Evolutionary conservation across 1,140 invertebrate species (phyloP), one percentile per base, ranked within the genome.

Genomic region (Papilio aristodemus): DNA sequence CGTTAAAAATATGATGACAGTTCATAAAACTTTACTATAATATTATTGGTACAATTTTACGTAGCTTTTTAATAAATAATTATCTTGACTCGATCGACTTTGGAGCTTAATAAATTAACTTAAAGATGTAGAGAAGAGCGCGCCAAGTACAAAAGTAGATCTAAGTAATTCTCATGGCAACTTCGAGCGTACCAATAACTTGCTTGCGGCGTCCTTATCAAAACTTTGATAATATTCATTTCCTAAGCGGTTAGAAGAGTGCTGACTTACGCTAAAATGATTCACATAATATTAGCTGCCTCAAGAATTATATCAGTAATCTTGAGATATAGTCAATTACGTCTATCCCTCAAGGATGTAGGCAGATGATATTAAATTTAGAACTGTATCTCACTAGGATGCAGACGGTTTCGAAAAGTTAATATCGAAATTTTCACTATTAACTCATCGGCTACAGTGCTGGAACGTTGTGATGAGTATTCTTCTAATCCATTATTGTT

Each of bases 161-260:
- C 38, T 41, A 43, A 63, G 19, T 63, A 63, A 63, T 63, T n/a
- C 46, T 63, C 17, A 7, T 39, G 11, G 7, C 13, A 39, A 63
- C 37, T 63, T 63, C 27, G 37, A 25, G 9, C 37, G 17, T 63
- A 63, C 60, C 60, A 39, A 63, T 39, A 39, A 41, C 13, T 5
- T 41, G 60, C 60, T 22, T 25, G 60, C 38, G 60, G 60, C 38
- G 17, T 38, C 19, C 38, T 39, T 63, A 63, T 63, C 38, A 63
- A 63, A 63, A 63, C 60, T 63, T 63, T 63, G 14, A 41, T 41
- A 63, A 63, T 63, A 63, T 63, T 63, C 60, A 22, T 63, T 43
- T 41, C 38, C 60, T 63, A 43, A 63, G 38, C 19, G 19, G 41
- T 19, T 38, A 39, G 38, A 54, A 54, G 11, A 22, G 46, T 22